Evolutionary conservation across 2,113 vertebrate genomes (phyloP).

Genomic region (Orycteropus afer): DNA sequence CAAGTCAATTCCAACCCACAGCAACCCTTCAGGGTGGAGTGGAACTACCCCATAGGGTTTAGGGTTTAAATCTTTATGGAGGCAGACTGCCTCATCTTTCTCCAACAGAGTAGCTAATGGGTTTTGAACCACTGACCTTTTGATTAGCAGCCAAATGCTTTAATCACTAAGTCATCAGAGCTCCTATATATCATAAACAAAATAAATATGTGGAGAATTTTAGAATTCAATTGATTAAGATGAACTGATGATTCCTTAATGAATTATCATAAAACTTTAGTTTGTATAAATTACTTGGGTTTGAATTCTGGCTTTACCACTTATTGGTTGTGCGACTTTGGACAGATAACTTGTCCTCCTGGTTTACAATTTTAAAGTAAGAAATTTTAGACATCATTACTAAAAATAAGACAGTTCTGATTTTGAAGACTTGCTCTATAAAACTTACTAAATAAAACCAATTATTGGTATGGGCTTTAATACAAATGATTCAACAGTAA

Average conservation of each 20-base stretch:
- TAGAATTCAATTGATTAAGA: conserved; percentile 76
- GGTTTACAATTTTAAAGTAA: conserved; percentile 69
- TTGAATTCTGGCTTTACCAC: too few species aligned
- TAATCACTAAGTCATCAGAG: too few species aligned
- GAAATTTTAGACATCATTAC: conserved; percentile 73
- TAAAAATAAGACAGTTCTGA: conserved; percentile 15
- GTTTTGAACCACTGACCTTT: too few species aligned
- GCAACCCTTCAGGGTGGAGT: too few species aligned
- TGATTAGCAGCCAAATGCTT: too few species aligned
- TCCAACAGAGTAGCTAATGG: too few species aligned
- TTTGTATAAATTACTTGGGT: conserved; percentile 68
- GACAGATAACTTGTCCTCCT: conserved; percentile 64
- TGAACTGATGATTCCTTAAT: conserved; percentile 83
- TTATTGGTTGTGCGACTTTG: too few species aligned
- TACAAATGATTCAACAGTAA: neutral
- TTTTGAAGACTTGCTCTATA: conserved; percentile 37
- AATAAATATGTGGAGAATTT: conserved; percentile 86
- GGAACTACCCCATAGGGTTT: too few species aligned
- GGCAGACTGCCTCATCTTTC: too few species aligned
- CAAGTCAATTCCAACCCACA: too few species aligned
- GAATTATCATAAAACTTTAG: conserved; percentile 72
- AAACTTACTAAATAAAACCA: conserved; percentile 43
- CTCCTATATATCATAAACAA: too few species aligned
- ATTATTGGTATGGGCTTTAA: neutral
- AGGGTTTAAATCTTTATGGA: too few species aligned